These are phyloP conservation scores for Manduca sexta DNA, from an alignment of 1,140 invertebrate species.

Conservation along the genomic window DNA sequence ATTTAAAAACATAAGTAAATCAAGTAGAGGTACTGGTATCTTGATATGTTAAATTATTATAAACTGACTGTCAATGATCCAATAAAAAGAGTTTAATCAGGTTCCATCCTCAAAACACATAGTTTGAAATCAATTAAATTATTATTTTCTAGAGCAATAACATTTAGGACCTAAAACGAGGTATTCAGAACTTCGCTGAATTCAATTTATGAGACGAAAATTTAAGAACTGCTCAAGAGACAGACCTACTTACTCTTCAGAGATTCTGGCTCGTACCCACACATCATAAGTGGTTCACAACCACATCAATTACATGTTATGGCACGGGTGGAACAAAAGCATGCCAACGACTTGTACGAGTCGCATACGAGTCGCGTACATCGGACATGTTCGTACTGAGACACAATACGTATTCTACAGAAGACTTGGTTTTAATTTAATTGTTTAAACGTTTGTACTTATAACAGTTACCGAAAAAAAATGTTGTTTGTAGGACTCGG, in stretches of 20 bases:
- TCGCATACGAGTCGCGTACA: not conserved
- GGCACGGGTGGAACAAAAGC: slow-evolving; percentile 19
- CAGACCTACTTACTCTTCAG: not conserved
- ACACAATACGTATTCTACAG: not conserved
- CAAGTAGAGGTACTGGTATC: not conserved
- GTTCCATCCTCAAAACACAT: no score
- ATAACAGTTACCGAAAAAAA: no score
- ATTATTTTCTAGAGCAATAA: no score
- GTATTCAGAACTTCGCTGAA: no score
- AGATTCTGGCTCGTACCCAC: not conserved
- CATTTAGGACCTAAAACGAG: no score
- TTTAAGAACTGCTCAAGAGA: not conserved
- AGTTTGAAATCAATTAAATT: no score
- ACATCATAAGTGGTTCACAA: slow-evolving; percentile 10
- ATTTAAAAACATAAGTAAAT: not conserved
- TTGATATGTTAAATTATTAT: no score
- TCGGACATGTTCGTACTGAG: not conserved
- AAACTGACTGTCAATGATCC: no score
- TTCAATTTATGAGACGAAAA: no score
- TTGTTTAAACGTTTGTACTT: no score
- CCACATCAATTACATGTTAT: slow-evolving; percentile 18
- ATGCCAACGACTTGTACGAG: slow-evolving; percentile 14
- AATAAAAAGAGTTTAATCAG: no score
- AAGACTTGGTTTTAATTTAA: not conserved
- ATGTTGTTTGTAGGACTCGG: no score